Evolutionary conservation across 2,797 vertebrate species (phyloP).

Genomic region (Thunnus albacares): DNA sequence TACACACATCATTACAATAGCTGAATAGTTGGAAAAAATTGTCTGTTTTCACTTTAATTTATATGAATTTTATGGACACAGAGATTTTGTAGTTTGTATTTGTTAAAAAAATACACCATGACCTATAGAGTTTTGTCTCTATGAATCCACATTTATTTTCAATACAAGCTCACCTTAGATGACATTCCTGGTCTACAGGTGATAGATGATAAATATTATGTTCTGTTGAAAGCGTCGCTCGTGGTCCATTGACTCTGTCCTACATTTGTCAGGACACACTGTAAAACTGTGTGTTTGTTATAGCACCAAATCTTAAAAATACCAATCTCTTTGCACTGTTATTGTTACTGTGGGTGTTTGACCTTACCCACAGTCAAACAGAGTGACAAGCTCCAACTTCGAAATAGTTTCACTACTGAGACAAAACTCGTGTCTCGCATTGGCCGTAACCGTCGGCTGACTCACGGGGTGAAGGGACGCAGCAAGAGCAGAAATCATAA

Average conservation of each 20-base stretch:
- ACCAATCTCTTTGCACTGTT: neutral
- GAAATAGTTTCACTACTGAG: slow-evolving; percentile 37
- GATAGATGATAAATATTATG: neutral
- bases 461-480: slow-evolving; percentile 52
- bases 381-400: slow-evolving; percentile 15
- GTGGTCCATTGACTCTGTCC: neutral
- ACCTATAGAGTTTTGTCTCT: too few species aligned
- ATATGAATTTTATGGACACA: too few species aligned
- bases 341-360: neutral
- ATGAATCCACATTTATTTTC: neutral
- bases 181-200: neutral
- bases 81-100: too few species aligned
- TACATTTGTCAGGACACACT: neutral
- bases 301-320: slow-evolving; percentile 14
- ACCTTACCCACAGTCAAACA: slow-evolving; percentile 4
- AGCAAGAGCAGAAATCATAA: slow-evolving; percentile 76
- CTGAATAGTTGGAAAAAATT: too few species aligned
- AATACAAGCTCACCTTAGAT: neutral
- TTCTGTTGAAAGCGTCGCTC: neutral
- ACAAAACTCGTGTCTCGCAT: slow-evolving; percentile 45
- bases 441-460: slow-evolving; percentile 33
- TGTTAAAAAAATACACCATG: too few species aligned
- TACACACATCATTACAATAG: too few species aligned
- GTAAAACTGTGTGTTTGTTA: neutral
- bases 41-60: too few species aligned